Evolutionary conservation across 2,888 invertebrate genomes (phyloP).

Genomic region (Augiades crinisus): DNA sequence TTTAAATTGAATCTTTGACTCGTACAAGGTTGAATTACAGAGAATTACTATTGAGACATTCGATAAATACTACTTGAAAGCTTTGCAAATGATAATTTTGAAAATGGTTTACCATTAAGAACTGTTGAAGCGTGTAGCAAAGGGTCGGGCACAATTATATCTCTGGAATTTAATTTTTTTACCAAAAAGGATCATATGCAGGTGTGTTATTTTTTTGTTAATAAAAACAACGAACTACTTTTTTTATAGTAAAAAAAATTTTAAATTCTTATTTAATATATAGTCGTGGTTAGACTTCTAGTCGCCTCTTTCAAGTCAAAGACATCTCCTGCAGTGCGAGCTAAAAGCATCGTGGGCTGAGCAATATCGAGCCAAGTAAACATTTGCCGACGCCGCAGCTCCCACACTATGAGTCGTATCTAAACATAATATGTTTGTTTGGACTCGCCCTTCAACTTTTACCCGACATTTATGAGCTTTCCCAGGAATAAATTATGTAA

Average conservation of each 20-base stretch:
- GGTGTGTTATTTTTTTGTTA: no score
- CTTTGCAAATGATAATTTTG: not conserved
- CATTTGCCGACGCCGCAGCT: no score
- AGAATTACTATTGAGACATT: no score
- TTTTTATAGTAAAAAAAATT: no score
- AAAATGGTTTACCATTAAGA: not conserved
- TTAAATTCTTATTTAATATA: no score
- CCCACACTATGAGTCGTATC: no score
- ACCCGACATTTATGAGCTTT: slow-evolving; percentile 27
- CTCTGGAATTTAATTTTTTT: not conserved
- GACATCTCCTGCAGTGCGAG: no score
- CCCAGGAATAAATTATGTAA: slow-evolving; percentile 30
- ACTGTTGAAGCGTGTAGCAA: not conserved
- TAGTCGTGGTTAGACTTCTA: no score
- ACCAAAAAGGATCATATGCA: not conserved
- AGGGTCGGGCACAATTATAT: not conserved
- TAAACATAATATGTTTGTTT: slow-evolving; percentile 27
- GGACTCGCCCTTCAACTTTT: slow-evolving; percentile 10
- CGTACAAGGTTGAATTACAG: not conserved
- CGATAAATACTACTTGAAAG: not conserved
- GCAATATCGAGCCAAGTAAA: no score
- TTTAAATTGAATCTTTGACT: not conserved
- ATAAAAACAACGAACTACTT: no score
- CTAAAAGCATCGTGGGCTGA: no score
- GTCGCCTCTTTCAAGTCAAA: no score